Evolutionary conservation across 2,888 invertebrate species (phyloP).

Genomic region (Tubulanus polymorphus): DNA sequence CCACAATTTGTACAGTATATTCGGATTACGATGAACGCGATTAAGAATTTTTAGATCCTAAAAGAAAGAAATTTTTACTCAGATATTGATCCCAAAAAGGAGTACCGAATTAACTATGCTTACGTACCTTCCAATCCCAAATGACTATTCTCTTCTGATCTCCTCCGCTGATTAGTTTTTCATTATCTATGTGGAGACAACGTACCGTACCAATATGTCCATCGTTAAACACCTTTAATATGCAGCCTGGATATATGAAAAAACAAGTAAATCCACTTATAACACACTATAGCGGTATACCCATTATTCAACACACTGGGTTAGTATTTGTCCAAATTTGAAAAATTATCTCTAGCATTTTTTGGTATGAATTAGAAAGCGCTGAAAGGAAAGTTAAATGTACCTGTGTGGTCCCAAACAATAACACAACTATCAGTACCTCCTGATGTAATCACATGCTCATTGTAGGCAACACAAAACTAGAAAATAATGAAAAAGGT

Average conservation of each 20-base stretch:
- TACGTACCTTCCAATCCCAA: conserved; percentile 43
- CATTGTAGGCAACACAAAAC: conserved; percentile 41
- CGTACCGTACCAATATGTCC: conserved; percentile 47
- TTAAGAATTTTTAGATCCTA: conserved; percentile 36
- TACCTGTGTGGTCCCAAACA: conserved; percentile 35
- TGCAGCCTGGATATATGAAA: no score
- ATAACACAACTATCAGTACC: conserved; percentile 41
- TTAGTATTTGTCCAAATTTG: no score
- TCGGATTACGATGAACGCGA: conserved; percentile 41
- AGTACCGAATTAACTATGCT: no score
- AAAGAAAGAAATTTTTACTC: no score
- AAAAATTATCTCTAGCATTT: no score
- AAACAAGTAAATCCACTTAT: no score
- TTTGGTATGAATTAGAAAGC: no score
- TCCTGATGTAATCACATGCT: conserved; percentile 38
- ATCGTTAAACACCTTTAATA: no score
- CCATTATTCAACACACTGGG: no score
- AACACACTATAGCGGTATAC: no score
- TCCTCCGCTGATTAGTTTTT: conserved; percentile 44
- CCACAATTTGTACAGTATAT: conserved; percentile 42
- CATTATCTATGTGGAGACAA: conserved; percentile 37
- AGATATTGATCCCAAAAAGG: no score
- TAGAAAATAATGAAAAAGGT: conserved; percentile 22
- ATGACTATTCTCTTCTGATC: conserved; percentile 46
- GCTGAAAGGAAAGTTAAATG: no score